These are phyloP conservation scores for Galago senegalensis DNA, from an alignment of 2,797 vertebrate genomes.

Conservation along the genomic window DNA sequence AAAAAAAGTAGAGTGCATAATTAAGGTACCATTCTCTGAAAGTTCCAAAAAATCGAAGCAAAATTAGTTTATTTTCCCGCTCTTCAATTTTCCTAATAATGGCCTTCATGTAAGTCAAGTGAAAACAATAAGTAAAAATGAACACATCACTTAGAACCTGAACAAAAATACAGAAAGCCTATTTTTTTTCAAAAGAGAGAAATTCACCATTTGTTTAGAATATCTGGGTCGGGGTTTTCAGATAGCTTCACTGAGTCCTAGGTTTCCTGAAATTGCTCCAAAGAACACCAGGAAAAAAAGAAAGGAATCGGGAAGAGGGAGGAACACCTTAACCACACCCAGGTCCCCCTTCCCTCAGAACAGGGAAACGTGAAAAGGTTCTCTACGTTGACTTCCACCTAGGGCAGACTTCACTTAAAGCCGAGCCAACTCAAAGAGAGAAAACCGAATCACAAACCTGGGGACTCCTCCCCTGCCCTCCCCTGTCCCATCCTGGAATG, in stretches of 20 bases:
- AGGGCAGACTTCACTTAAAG: neutral
- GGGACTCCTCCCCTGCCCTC: no score
- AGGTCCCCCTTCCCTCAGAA: conserved; percentile 43
- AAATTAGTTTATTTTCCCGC: conserved; percentile 66
- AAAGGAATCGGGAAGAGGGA: neutral
- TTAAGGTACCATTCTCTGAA: conserved; percentile 40
- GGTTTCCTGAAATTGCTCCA: neutral
- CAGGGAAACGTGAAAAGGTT: neutral
- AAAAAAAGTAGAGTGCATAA: neutral
- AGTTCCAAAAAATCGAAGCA: conserved; percentile 23
- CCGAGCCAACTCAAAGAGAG: neutral
- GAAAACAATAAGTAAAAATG: conserved; percentile 39
- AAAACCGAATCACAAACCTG: conserved; percentile 26
- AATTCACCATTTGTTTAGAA: conserved; percentile 21
- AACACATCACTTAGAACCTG: neutral
- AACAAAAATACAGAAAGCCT: conserved; percentile 7
- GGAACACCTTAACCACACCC: neutral
- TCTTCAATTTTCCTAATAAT: conserved; percentile 56
- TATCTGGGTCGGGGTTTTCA: neutral
- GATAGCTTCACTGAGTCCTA: neutral
- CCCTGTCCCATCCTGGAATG: neutral
- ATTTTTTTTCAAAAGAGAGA: conserved; percentile 10
- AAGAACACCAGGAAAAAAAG: neutral
- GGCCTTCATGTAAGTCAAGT: conserved; percentile 45
- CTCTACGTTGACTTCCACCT: neutral